These are phyloP conservation scores for Calyptommatus sinebrachiatus DNA, from an alignment of 2,113 vertebrate species.

Conservation along the genomic window DNA sequence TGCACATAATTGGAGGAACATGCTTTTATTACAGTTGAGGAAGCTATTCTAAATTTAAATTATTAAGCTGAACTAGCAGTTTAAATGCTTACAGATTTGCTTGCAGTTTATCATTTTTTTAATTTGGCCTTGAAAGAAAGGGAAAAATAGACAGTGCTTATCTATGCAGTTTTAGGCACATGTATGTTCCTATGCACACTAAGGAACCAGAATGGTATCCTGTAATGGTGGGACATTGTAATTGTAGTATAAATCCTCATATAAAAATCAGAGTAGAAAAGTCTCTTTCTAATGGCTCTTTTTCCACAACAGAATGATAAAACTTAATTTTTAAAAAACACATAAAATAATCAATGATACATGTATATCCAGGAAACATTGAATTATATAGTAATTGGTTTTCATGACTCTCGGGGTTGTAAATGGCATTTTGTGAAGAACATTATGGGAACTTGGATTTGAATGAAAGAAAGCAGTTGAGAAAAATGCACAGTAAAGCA, in stretches of 20 bases:
- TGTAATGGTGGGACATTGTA: background rate
- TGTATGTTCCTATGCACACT: no score
- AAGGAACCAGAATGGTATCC: background rate
- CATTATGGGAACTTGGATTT: no score
- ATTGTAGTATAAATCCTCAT: background rate
- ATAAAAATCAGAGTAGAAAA: background rate
- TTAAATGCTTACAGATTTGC: slow-evolving; percentile 41
- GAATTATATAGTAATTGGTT: no score
- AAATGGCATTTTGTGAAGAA: no score
- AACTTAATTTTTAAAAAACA: background rate
- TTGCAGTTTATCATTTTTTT: slow-evolving; percentile 29
- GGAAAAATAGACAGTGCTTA: background rate
- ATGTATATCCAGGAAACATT: no score
- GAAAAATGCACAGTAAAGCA: no score
- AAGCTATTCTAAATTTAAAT: slow-evolving; percentile 60
- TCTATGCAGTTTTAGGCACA: background rate
- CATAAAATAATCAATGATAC: no score
- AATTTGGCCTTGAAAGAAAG: slow-evolving; percentile 34
- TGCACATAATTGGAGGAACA: slow-evolving; percentile 64
- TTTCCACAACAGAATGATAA: background rate
- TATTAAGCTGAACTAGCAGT: slow-evolving; percentile 45
- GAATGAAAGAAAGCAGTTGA: no score
- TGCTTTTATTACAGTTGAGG: slow-evolving; percentile 57
- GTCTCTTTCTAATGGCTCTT: background rate
- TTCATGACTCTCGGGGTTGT: no score